These are phyloP conservation scores for Apomyelois bistriatella DNA, from an alignment of 2,888 invertebrate species.

Conservation along the genomic window DNA sequence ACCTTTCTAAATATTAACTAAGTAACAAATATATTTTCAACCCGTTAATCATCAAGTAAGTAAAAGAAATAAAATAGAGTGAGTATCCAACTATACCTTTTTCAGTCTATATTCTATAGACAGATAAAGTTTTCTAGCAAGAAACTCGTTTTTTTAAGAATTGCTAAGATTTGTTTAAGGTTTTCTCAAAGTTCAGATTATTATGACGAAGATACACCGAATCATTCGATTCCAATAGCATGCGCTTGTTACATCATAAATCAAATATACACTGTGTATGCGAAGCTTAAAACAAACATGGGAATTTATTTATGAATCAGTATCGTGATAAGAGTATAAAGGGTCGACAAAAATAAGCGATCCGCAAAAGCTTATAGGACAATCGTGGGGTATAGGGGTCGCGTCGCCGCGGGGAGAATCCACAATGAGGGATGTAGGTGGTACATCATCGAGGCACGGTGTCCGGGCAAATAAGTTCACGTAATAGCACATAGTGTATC, in stretches of 20 bases:
- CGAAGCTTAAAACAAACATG: slow-evolving; percentile 9
- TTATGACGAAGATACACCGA: too few species aligned
- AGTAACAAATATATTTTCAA: too few species aligned
- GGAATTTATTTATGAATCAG: slow-evolving; percentile 40
- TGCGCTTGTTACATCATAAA: not conserved
- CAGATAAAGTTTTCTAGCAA: too few species aligned
- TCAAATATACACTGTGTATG: not conserved
- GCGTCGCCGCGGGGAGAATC: slow-evolving; percentile 48
- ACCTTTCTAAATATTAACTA: not conserved
- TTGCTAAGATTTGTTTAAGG: too few species aligned
- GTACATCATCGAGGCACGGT: slow-evolving; percentile 42
- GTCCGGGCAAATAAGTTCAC: slow-evolving; percentile 34
- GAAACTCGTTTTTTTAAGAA: too few species aligned
- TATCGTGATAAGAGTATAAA: slow-evolving; percentile 34
- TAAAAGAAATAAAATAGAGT: too few species aligned
- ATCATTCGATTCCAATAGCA: not conserved
- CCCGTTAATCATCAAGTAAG: too few species aligned
- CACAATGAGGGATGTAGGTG: slow-evolving; percentile 39
- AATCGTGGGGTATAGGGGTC: slow-evolving; percentile 49
- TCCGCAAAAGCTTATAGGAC: slow-evolving; percentile 46
- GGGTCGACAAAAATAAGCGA: slow-evolving; percentile 48
- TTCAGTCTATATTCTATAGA: too few species aligned
- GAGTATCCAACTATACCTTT: too few species aligned
- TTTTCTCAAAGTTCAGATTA: too few species aligned
- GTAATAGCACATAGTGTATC: slow-evolving; percentile 18